A percentile compares a stretch with the other conserved stretches of the same genome.
Evolutionary conservation across 2,888 invertebrate genomes (phyloP).

Genomic region (Theodoxus fluviatilis): DNA sequence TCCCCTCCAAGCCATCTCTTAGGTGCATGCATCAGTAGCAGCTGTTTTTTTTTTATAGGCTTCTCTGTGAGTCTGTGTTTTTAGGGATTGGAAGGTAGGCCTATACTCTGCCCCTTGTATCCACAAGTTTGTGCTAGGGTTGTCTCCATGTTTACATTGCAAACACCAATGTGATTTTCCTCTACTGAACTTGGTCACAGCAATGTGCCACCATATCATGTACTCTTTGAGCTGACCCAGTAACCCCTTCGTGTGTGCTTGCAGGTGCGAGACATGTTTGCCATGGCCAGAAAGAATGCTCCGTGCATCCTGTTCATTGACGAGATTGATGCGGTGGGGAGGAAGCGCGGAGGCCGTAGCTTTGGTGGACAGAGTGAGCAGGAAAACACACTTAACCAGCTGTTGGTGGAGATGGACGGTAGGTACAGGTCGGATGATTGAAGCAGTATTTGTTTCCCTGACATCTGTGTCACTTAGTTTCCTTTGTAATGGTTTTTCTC

Average conservation of each 20-base stretch:
- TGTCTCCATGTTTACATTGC: background rate
- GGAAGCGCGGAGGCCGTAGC: conserved; percentile 87
- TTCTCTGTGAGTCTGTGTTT: no score
- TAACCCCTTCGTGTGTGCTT: conserved; percentile 30
- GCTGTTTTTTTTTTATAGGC: no score
- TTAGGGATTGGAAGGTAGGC: no score
- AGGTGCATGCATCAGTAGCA: no score
- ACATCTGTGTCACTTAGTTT: no score
- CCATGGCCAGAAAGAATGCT: conserved; percentile 94
- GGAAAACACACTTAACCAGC: conserved; percentile 97
- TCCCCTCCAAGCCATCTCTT: no score
- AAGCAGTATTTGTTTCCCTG: no score
- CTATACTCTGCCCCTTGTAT: no score
- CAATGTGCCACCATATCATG: background rate
- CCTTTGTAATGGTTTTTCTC: no score
- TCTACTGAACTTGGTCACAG: background rate
- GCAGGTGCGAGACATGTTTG: conserved; percentile 87
- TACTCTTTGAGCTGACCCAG: background rate
- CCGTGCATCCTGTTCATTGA: conserved; percentile 99
- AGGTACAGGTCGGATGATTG: conserved; percentile 36
- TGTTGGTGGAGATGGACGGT: conserved; percentile 99
- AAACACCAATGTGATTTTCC: background rate
- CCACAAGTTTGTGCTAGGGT: background rate
- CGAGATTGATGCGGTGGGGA: conserved; percentile 98
- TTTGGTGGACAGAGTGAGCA: conserved; percentile 97